Evolutionary conservation across 2,888 invertebrate species (phyloP), one percentile per base, ranked within the genome.

Genomic region (Quadroppia sp.): DNA sequence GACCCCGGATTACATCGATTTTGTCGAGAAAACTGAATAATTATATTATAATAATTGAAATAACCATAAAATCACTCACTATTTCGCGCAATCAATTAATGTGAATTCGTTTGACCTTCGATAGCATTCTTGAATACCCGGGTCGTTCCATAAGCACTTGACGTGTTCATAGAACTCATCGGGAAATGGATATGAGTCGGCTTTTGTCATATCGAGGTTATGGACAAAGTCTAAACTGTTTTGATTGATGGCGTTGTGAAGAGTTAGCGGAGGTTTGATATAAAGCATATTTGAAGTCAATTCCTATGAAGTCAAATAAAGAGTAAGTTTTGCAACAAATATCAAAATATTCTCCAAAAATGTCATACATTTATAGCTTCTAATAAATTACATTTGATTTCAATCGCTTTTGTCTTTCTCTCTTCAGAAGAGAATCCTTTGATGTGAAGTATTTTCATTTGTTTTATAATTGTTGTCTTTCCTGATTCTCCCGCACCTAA

Each of bases 391-490:
- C 87, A 87, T 53, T 86, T 85, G 71, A 91, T 91, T 80, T 87
- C 87, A 0, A 84, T 82, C 17, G 87, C 86, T 81, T 88, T 89
- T 64, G 88, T 88, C 71, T 83, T 81, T 45, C 88, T 85, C 81
- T 91, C 91, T 20, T 87, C 85, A 20, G 88, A 86, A 79, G 89
- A 91, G 71, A n/a, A n/a, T n/a, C 90, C 91, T 80, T 90, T 88
- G 6, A 91, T 88, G 80, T 92, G 91, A 56, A 92, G 82, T 78
- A 92, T 91, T 81, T 88, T 89, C 91, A 92, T 92, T 82, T 92
- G 92, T 80, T 92, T 92, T 30, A 91, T 88, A 20, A 92, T 89
- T 0, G 92, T 92, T 0, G 91, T 91, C 81, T 92, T 92, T 0
- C 91, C 91, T 13, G 90, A 90, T 80, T 91, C 91, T 0, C 90